A percentile compares a stretch with the other conserved stretches of the same genome.
Conservation (phyloP, 2,888 invertebrate species). For the Napeogenes inachia region DNA sequence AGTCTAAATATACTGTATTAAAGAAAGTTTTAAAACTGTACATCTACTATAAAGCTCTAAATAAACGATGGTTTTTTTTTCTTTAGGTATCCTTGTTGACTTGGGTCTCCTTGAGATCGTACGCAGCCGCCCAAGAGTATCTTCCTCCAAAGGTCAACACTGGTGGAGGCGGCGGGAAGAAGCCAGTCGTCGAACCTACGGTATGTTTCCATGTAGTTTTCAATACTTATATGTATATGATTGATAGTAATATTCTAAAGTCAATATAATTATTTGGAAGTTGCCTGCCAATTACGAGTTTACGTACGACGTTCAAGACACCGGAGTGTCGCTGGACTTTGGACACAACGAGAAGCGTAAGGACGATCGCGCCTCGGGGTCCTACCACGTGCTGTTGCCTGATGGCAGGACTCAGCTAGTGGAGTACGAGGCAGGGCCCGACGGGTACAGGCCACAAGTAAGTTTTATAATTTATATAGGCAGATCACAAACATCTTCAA, state of each 20-base stretch:
- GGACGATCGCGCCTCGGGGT: conserved; percentile 80
- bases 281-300: conserved; percentile 81
- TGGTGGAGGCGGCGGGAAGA: conserved; percentile 43
- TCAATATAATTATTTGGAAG: conserved; percentile 42
- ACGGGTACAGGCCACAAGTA: conserved; percentile 80
- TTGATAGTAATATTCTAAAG: not conserved
- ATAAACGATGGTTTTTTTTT: conserved; percentile 8
- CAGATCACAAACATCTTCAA: too few relatives aligned
- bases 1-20: conserved; percentile 34
- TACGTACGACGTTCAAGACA: conserved; percentile 80
- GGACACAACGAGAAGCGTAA: conserved; percentile 81
- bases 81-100: conserved; percentile 50
- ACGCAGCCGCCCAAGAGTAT: conserved; percentile 63
- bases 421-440: conserved; percentile 80
- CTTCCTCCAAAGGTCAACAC: conserved; percentile 70
- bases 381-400: conserved; percentile 80
- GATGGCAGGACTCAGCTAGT: conserved; percentile 81
- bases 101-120: conserved; percentile 59
- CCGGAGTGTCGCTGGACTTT: conserved; percentile 76
- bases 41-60: not conserved
- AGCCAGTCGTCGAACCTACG: conserved; percentile 53
- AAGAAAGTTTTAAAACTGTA: too few relatives aligned
- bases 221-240: conserved; percentile 5
- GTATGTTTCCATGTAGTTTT: conserved; percentile 37
- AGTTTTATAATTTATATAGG: not conserved